phyloP scores from a whole-genome alignment of 2,888 invertebrate genomes.

The Rotaria sp. region DNA sequence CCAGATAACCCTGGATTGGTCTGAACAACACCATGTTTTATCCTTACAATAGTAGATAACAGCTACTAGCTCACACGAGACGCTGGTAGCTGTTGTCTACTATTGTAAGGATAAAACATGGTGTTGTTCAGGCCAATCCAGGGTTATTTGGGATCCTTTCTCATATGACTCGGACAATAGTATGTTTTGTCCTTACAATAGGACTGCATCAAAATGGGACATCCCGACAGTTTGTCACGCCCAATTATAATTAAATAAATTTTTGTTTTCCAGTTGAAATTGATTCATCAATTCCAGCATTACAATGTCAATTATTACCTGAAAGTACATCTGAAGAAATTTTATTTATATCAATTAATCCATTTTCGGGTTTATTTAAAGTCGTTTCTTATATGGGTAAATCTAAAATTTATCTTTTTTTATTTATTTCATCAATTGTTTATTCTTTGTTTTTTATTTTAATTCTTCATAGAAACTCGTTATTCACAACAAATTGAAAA shows the following conservation, averaged over 20 bases:
- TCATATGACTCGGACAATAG: too few relatives aligned
- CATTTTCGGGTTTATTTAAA: not conserved
- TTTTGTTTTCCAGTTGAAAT: not conserved
- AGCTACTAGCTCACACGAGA: too few relatives aligned
- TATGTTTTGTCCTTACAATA: too few relatives aligned
- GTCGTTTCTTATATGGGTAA: constrained; percentile 15
- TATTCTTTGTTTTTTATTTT: not conserved
- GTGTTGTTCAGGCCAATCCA: too few relatives aligned
- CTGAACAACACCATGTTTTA: too few relatives aligned
- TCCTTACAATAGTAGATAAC: too few relatives aligned
- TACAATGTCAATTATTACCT: not conserved
- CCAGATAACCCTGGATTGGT: too few relatives aligned
- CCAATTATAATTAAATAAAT: not conserved
- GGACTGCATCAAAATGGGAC: too few relatives aligned
- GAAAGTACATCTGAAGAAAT: constrained; percentile 1
- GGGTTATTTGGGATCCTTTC: too few relatives aligned
- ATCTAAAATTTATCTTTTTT: not conserved
- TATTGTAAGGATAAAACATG: too few relatives aligned
- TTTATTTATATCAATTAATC: constrained; percentile 26
- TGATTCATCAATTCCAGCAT: constrained; percentile 5
- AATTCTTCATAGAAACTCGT: not conserved
- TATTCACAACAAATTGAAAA: constrained; percentile 21
- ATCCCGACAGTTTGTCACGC: too few relatives aligned
- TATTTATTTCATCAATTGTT: not conserved
- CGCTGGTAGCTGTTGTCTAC: too few relatives aligned